Evolutionary conservation across 1,140 invertebrate genomes (phyloP), one percentile per base, ranked within the genome.

Genomic region (Panulirus ornatus): DNA sequence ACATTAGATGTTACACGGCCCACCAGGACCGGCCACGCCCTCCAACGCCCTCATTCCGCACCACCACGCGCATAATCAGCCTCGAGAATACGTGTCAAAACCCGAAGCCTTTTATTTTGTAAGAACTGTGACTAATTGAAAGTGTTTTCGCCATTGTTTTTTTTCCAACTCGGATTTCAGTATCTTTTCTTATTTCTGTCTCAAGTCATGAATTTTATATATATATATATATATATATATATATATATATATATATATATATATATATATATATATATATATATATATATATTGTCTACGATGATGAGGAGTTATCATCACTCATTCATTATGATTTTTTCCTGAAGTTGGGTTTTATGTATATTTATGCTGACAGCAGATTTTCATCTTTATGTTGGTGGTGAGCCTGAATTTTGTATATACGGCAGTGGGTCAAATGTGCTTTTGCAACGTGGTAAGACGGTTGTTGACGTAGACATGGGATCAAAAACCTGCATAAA

Each of bases 191-290:
- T 36, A 30, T 71, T 38, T 22, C 27, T 16, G 11, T 16, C 2
- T 2, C n/a, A 22, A 34, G 9, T 38, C 22, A n/a, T 3, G 5
- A 9, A 5, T 8, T 34, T 27, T 19, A 70, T 34, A 70, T 34
- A 70, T 34, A 70, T 34, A 70, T 34, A 70, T 34, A 70, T 34
- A 70, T 34, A 70, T 34, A 70, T 34, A 70, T 34, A 70, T 34
- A 70, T 34, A 70, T 34, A 70, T 70, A 70, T 70, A 70, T 70
- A 70, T 70, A 70, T 70, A 70, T 70, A 70, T 70, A 70, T 70
- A 70, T 70, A 70, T 70, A 70, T 70, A 70, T 70, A 70, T 70
- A 70, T 70, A 70, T 70, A 70, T 70, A 70, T 70, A 70, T 70
- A 70, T 70, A 70, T 70, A 70, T 70, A 70, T 70, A 70, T 70